phyloP scores from a whole-genome alignment of 2,888 invertebrate genomes.

The Andrena hattorfiana region DNA sequence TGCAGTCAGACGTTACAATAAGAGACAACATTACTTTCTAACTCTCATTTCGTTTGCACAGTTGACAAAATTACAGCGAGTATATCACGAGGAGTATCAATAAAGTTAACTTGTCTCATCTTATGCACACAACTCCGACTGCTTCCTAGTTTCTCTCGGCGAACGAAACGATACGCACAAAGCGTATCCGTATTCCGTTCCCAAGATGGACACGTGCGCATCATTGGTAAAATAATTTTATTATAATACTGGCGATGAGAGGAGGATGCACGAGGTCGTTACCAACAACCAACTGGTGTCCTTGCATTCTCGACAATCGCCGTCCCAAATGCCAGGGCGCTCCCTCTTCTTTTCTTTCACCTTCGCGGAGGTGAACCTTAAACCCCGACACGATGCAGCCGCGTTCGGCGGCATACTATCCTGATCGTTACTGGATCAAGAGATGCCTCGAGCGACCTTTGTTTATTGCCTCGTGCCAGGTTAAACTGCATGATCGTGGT shows the following conservation, averaged over 20 bases:
- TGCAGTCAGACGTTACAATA: background rate
- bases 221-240: constrained; percentile 44
- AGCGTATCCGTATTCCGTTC: constrained; percentile 2
- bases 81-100: constrained; percentile 46
- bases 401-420: constrained; percentile 16
- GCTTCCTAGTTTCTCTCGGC: constrained; percentile 70
- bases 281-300: constrained; percentile 60
- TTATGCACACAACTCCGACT: constrained; percentile 25
- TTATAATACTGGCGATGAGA: constrained; percentile 39
- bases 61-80: constrained; percentile 59
- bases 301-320: constrained; percentile 75
- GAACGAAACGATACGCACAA: constrained; percentile 15
- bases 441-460: constrained; percentile 50
- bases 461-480: constrained; percentile 48
- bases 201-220: background rate
- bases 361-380: constrained; percentile 56
- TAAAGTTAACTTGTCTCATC: constrained; percentile 23
- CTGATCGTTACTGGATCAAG: constrained; percentile 22
- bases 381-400: constrained; percentile 17
- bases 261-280: constrained; percentile 34
- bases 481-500: constrained; percentile 63
- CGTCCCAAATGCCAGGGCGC: constrained; percentile 78
- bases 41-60: constrained; percentile 10
- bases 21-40: constrained; percentile 20
- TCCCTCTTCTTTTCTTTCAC: constrained; percentile 67